Base-by-base conservation (phyloP, 2,113 vertebrate species). In the Rhea americana region DNA sequence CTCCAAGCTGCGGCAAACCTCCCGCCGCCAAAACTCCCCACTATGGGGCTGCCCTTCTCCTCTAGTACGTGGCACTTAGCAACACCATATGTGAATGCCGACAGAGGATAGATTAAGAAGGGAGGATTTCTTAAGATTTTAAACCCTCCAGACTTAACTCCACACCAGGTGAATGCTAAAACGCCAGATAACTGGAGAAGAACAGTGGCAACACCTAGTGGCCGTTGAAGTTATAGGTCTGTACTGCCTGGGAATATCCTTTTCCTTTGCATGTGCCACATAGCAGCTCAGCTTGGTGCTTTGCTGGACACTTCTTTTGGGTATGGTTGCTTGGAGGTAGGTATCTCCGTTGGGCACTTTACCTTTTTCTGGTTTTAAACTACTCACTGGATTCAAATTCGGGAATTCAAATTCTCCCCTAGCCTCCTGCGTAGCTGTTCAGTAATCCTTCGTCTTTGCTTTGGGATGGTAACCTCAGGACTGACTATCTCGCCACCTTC, bases 201-300 rank as follows among this genome's bases (percentile, higher is more conserved):
- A 79, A n/a, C 95, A 73, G 87, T 75, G 93, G 82, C 94, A 84
- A 12, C 96, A 95, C 77, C 97, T 96, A 97, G 96, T 83, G 97
- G 96, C 86, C 37, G 0, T 9, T 24, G 21, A 26, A 76, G 81
- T 85, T 32, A 15, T 48, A 59, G 81, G 48, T 50, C 58, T 50
- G 37, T 25, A 0, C 32, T 75, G 62, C 3, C 9, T 4, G 58
- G 24, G 13, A 37, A 22, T 18, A 19, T 11, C 21, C 9, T 39
- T 30, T 5, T 5, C 22, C 48, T 59, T 62, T n/a, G 37, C 26
- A 8, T 4, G 3, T 4, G 51, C 43, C 35, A 5, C 37, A 1
- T 4, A 4, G 2, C 19, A 53, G 55, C 16, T 43, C 43, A 30
- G 76, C 41, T 39, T 19, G 10, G 48, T 41, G 37, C 30, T 79